Evolutionary conservation across 2,113 vertebrate genomes (phyloP), one percentile per base, ranked within the genome.

Genomic region (Ploceus nigricollis): DNA sequence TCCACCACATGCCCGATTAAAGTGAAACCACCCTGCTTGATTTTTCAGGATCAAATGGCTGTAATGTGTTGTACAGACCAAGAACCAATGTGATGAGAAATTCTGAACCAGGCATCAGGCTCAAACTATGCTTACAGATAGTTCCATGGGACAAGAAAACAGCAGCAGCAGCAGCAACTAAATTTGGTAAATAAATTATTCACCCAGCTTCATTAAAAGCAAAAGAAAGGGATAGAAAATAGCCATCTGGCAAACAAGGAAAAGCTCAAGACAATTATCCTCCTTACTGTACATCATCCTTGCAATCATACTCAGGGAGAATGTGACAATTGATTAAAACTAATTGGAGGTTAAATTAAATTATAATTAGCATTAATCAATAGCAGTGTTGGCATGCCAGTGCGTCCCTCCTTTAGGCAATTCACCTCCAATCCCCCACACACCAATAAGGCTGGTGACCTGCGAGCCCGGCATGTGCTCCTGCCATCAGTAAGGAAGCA

Each of bases 291-390:
- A 72, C 54, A 94, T 89, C 87, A 89, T 82, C 61, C 58, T 72
- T 1, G 0, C 79, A 84, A 69, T 76, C 95, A 79, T 83, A 90
- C 42, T 87, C 50, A 39, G 71, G 85, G 70, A 96, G 70, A 95
- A 93, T 75, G 82, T 94, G 96, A 94, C 97, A 96, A 97, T 94
- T 97, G 97, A 97, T 96, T 97, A 93, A 96, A 95, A 96, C 82
- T 97, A 97, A 97, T 96, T 97, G 95, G 93, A 96, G 93, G 92
- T 97, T 96, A 96, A 96, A 97, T 96, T 97, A 97, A 96, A 97
- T 96, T 20, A 93, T 96, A 95, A 97, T 96, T 97, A 97, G 89
- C 94, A 96, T 96, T 97, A 96, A 97, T 97, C 97, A 96, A 97
- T 97, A 95, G 90, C 68, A 57, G 63, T 28, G 87, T 87, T 97